These are phyloP conservation scores for Patella depressa DNA, from an alignment of 2,888 invertebrate genomes.

Conservation along the genomic window DNA sequence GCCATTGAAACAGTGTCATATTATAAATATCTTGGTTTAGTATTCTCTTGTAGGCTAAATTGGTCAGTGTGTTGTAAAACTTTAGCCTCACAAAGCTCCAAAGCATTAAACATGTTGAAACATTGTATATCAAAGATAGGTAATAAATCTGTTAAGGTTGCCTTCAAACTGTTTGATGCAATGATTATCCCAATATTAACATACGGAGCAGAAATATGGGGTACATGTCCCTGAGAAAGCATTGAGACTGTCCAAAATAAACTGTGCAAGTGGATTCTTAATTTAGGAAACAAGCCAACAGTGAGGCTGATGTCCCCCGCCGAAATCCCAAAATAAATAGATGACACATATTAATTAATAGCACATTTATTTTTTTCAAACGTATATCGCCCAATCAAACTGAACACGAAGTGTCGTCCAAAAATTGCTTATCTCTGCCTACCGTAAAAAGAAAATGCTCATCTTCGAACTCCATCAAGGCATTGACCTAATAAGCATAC, in stretches of 20 bases:
- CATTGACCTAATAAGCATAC: no score
- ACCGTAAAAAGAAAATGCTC: no score
- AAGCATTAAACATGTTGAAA: constrained; percentile 1
- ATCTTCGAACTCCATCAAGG: no score
- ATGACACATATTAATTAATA: no score
- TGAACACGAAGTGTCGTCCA: no score
- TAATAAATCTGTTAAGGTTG: constrained; percentile 2
- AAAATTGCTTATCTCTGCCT: no score
- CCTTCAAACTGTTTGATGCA: constrained; percentile 5
- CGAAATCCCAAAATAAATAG: no score
- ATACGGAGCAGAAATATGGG: constrained; percentile 10
- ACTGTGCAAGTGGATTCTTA: not conserved
- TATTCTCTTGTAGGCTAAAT: not conserved
- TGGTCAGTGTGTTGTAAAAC: constrained; percentile 6
- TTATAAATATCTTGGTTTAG: constrained; percentile 6
- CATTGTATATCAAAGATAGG: constrained; percentile 1
- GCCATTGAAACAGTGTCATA: not conserved
- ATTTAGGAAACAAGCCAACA: no score
- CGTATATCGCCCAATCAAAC: no score
- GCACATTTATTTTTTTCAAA: no score
- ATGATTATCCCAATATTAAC: constrained; percentile 12
- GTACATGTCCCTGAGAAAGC: not conserved
- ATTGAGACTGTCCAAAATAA: constrained; percentile 4
- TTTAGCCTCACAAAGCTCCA: not conserved
- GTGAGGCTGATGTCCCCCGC: no score